Conservation (phyloP, 2,888 invertebrate genomes). For the Scaptomyza flava region DNA sequence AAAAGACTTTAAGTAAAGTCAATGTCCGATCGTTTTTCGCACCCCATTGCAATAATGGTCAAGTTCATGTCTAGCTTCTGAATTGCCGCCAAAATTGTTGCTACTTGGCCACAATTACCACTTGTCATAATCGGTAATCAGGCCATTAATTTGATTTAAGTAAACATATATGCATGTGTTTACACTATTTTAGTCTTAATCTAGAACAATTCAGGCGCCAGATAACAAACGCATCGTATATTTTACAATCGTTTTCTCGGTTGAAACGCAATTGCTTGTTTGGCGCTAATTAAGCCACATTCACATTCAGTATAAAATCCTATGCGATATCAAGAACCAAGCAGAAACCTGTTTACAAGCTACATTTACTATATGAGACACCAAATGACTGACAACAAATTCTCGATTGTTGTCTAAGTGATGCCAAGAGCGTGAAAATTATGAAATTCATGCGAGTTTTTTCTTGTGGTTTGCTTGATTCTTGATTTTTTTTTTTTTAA, state of each 20-base stretch:
- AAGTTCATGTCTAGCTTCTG: slow-evolving; percentile 24
- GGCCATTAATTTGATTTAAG: slow-evolving; percentile 23
- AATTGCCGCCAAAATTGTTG: slow-evolving; percentile 7
- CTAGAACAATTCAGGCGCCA: slow-evolving; percentile 9
- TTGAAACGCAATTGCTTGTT: slow-evolving; percentile 43
- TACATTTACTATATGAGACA: slow-evolving; percentile 19
- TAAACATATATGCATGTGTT: neutral
- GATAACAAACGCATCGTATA: slow-evolving; percentile 36
- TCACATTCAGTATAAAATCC: slow-evolving; percentile 22
- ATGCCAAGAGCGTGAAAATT: slow-evolving; percentile 12
- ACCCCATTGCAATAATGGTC: neutral
- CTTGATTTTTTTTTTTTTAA: too few relatives aligned
- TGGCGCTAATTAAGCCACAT: slow-evolving; percentile 34
- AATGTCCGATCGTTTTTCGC: slow-evolving; percentile 22
- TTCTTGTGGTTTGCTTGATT: neutral
- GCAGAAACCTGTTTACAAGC: slow-evolving; percentile 39
- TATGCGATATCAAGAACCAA: slow-evolving; percentile 6
- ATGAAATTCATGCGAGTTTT: slow-evolving; percentile 20
- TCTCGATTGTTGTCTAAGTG: slow-evolving; percentile 16
- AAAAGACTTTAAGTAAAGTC: slow-evolving; percentile 12
- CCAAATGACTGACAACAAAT: slow-evolving; percentile 25
- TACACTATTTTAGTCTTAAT: slow-evolving; percentile 12
- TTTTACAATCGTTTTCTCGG: slow-evolving; percentile 12
- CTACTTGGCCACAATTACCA: slow-evolving; percentile 20
- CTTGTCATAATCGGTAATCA: slow-evolving; percentile 25